These are phyloP conservation scores for Anoura caudifer DNA, from an alignment of 2,113 vertebrate species.

Conservation along the genomic window DNA sequence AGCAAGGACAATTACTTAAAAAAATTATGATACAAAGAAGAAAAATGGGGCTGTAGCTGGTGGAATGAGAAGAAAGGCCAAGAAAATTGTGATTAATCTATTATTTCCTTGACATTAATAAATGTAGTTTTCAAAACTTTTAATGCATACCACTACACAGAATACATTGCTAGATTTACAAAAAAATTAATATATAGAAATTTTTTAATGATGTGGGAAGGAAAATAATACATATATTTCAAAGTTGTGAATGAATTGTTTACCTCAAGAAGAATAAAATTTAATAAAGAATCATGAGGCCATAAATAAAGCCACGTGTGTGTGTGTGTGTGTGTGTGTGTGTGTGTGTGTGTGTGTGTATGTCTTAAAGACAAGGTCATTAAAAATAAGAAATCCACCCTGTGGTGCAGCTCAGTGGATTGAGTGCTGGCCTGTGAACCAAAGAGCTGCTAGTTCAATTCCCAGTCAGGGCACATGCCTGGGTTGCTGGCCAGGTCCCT, in stretches of 20 bases:
- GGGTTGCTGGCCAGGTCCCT: too few species aligned
- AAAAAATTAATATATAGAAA: not conserved
- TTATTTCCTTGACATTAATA: not conserved
- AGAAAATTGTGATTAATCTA: not conserved
- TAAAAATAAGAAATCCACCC: not conserved
- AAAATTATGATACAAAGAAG: not conserved
- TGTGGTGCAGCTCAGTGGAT: too few species aligned
- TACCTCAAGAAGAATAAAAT: not conserved
- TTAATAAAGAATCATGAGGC: not conserved
- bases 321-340: not conserved
- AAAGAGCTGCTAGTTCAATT: too few species aligned
- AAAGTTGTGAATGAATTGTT: not conserved
- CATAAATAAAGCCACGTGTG: not conserved
- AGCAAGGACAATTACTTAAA: not conserved
- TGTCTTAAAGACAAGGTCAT: slow-evolving; percentile 26
- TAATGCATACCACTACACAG: not conserved
- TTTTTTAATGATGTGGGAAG: not conserved
- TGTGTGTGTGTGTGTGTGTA: too few species aligned
- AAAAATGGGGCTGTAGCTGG: not conserved
- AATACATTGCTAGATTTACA: not conserved
- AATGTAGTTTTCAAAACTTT: not conserved
- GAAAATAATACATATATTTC: not conserved
- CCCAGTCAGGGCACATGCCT: too few species aligned
- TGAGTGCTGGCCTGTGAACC: too few species aligned
- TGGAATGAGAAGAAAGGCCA: not conserved